A percentile compares a stretch with the other conserved stretches of the same genome.
Evolutionary conservation across 2,888 invertebrate genomes (phyloP).

Genomic region (Callyntrura sp.): DNA sequence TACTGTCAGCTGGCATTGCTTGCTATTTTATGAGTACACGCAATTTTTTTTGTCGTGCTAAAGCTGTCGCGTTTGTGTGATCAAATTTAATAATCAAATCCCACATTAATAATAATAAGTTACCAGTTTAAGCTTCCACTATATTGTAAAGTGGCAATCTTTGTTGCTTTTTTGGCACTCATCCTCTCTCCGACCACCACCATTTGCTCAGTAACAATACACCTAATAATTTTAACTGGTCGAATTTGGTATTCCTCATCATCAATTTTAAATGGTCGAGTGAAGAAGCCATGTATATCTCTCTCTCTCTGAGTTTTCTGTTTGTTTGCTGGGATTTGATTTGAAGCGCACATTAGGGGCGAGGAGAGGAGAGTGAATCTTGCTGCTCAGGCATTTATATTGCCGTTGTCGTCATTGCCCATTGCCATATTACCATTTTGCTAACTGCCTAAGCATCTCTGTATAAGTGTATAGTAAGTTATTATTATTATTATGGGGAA

Average conservation of each 20-base stretch:
- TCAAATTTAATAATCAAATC: conserved; percentile 14
- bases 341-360: neutral
- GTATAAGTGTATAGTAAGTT: too few species aligned
- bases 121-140: too few species aligned
- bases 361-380: neutral
- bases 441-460: too few species aligned
- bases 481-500: neutral
- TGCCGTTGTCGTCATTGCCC: conserved; percentile 45
- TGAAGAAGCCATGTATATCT: neutral
- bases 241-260: conserved; percentile 40
- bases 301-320: neutral
- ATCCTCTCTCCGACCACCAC: conserved; percentile 35
- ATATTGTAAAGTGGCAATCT: neutral
- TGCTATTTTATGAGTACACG: too few species aligned
- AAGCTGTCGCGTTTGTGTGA: neutral
- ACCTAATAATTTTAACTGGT: conserved; percentile 7
- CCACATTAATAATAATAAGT: conserved; percentile 22
- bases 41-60: neutral
- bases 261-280: conserved; percentile 30
- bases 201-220: conserved; percentile 62
- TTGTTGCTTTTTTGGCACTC: conserved; percentile 63
- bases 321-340: neutral
- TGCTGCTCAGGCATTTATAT: conserved; percentile 44
- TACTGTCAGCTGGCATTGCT: conserved; percentile 38
- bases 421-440: conserved; percentile 9